A percentile compares a stretch with the other conserved stretches of the same genome.
These are phyloP conservation scores for Zophobas morio DNA, from an alignment of 1,140 invertebrate genomes.

Conservation along the genomic window DNA sequence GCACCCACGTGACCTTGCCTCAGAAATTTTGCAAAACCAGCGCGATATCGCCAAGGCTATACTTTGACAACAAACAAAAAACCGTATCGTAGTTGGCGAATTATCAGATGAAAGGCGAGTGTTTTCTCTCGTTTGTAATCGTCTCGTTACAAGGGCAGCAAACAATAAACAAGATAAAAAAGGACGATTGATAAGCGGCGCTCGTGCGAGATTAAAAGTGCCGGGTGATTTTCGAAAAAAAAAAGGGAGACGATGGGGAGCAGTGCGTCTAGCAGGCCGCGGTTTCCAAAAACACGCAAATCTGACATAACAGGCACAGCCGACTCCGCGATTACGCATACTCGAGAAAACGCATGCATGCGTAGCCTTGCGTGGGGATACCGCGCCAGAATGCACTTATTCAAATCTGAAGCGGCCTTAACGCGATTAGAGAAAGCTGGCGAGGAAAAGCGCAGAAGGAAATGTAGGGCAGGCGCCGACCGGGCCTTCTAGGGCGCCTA, in stretches of 20 bases:
- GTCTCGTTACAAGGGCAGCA: slow-evolving; percentile 41
- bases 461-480: slow-evolving; percentile 44
- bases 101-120: slow-evolving; percentile 30
- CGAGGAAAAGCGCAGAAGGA: slow-evolving; percentile 6
- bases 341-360: slow-evolving; percentile 54
- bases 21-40: not conserved
- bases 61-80: no score
- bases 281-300: not conserved
- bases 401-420: slow-evolving; percentile 43
- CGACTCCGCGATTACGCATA: slow-evolving; percentile 46
- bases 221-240: not conserved
- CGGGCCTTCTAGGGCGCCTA: not conserved
- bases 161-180: slow-evolving; percentile 48
- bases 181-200: slow-evolving; percentile 1
- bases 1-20: no score
- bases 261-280: not conserved
- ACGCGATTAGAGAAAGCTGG: slow-evolving; percentile 10
- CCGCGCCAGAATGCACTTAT: slow-evolving; percentile 53
- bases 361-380: slow-evolving; percentile 58
- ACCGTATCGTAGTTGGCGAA: no score
- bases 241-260: not conserved
- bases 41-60: no score
- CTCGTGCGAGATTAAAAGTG: not conserved
- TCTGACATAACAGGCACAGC: not conserved
- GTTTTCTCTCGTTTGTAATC: slow-evolving; percentile 30